These are phyloP conservation scores for Cephus pulcher DNA, from an alignment of 2,888 invertebrate genomes.

Conservation along the genomic window DNA sequence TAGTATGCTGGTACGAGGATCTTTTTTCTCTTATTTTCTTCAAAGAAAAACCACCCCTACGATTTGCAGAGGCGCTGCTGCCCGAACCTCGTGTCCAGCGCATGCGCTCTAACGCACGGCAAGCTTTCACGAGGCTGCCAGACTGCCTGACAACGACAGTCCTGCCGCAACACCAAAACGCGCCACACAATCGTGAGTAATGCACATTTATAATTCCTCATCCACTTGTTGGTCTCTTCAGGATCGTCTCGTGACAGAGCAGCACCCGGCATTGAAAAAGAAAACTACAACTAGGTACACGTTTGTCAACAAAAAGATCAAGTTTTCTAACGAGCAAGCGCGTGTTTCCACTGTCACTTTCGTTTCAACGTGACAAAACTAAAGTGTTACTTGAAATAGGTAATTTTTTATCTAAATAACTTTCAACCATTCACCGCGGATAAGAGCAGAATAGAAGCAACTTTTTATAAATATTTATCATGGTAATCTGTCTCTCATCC, in stretches of 20 bases:
- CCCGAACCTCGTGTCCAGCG: constrained; percentile 22
- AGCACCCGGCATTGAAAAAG: neutral
- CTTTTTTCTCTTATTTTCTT: constrained; percentile 18
- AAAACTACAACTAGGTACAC: neutral
- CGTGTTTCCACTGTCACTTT: neutral
- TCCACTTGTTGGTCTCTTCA: neutral
- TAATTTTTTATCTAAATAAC: neutral
- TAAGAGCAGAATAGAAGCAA: neutral
- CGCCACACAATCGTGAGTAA: constrained; percentile 65
- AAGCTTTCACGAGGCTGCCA: constrained; percentile 52
- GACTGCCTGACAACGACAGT: constrained; percentile 58
- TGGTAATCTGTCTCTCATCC: neutral
- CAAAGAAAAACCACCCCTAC: constrained; percentile 33
- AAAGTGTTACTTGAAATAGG: neutral
- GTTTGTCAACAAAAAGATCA: neutral
- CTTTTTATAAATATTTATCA: neutral
- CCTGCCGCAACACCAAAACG: constrained; percentile 64
- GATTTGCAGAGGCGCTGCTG: constrained; percentile 26
- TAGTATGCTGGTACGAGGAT: constrained; percentile 30
- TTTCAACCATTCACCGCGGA: neutral
- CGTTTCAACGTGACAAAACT: neutral
- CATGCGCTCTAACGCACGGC: constrained; percentile 43
- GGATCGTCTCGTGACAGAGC: neutral
- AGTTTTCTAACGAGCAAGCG: neutral
- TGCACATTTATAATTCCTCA: constrained; percentile 8